Base-by-base conservation (phyloP, 2,888 invertebrate species). In the Phaonia tiefii region DNA sequence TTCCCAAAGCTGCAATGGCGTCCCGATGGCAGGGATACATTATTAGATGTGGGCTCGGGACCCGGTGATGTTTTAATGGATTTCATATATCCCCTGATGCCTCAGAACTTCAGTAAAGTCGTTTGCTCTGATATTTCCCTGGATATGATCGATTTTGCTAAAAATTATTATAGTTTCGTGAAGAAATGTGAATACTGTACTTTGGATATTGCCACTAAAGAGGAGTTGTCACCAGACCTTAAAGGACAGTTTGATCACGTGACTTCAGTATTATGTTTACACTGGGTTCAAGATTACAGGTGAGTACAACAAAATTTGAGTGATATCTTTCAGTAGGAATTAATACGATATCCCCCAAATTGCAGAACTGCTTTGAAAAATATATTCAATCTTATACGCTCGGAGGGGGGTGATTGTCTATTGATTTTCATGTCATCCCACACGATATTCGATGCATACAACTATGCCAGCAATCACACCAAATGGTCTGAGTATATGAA, bases 241-340 rank as follows among this genome's bases (percentile, higher is more conserved):
- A 85, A 89, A 22, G 91, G 90, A 75, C 86, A 89, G 54, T 96
- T 94, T 86, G 92, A 94, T 86, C 94, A 95, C 86, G 92, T 93
- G 1, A 93, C 95, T 75, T 96, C 96, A 0, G 95, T 96, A 88
- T 95, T 95, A 88, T 93, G 95, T 80, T 90, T 96, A 5, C 96
- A 96, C 86, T 96, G 96, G 96, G 93, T 96, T 31, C 92, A 92
- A 84, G 92, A 95, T 86, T 94, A 94, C 88, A 70, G 44, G 81
- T 81, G 26, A 75, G 80, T 80, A 4, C n/a, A n/a, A n/a, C n/a
- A n/a, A n/a, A n/a, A n/a, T n/a, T n/a, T n/a, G n/a, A n/a, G n/a
- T n/a, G n/a, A n/a, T n/a, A n/a, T n/a, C n/a, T n/a, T n/a, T n/a
- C n/a, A n/a, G n/a, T n/a, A n/a, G n/a, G n/a, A n/a, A n/a, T n/a